These are phyloP conservation scores for Elaeidobius kamerunicus DNA, from an alignment of 2,888 invertebrate species.

Conservation along the genomic window DNA sequence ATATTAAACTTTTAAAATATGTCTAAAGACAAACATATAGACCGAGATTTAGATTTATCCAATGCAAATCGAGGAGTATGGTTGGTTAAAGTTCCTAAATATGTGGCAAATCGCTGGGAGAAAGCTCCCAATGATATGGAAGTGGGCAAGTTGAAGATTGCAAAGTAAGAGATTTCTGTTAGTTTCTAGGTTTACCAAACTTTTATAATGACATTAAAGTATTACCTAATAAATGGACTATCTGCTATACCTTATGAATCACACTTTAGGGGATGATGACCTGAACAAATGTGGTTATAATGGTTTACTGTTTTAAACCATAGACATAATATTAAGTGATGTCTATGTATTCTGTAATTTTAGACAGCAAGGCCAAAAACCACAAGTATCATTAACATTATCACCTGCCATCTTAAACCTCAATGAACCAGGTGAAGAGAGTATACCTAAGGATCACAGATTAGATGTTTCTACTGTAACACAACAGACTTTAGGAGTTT, in stretches of 20 bases:
- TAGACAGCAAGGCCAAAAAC: conserved; percentile 69
- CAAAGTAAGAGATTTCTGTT: too few species aligned
- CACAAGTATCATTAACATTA: conserved; percentile 83
- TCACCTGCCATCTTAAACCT: conserved; percentile 77
- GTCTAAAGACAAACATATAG: conserved; percentile 56
- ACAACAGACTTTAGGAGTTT: conserved; percentile 88
- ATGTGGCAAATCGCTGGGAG: conserved; percentile 93
- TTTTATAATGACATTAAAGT: too few species aligned
- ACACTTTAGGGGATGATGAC: too few species aligned
- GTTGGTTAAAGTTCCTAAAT: conserved; percentile 96
- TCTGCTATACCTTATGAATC: too few species aligned
- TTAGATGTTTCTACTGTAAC: conserved; percentile 89
- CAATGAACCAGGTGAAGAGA: conserved; percentile 73
- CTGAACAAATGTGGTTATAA: too few species aligned
- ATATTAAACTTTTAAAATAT: conserved; percentile 37
- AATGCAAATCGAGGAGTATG: conserved; percentile 91
- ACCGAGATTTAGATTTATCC: conserved; percentile 81
- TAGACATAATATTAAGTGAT: conserved; percentile 4
- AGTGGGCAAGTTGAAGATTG: conserved; percentile 90
- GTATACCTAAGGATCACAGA: conserved; percentile 87
- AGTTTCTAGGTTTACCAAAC: too few species aligned
- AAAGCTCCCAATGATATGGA: conserved; percentile 87
- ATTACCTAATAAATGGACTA: too few species aligned
- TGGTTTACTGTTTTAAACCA: background rate
- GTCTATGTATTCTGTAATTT: conserved; percentile 27